Evolutionary conservation across 2,113 vertebrate species (phyloP).

Genomic region (Melanotaenia duboulayi): DNA sequence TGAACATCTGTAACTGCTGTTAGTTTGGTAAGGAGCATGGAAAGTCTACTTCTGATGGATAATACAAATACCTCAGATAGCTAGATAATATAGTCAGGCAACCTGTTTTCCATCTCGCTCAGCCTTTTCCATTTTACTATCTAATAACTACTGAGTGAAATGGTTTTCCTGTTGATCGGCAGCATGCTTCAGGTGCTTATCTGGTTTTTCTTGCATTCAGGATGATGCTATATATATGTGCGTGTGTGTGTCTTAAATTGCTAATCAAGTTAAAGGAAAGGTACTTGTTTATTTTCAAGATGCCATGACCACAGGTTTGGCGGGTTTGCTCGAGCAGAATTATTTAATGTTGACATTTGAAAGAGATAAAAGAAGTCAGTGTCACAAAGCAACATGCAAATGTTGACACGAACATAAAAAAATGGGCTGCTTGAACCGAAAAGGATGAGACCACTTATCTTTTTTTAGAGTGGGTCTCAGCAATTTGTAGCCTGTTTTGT

Average conservation of each 20-base stretch:
- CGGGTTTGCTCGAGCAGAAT: neutral
- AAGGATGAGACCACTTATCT: neutral
- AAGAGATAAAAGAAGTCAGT: too few species aligned
- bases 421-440: slow-evolving; percentile 6
- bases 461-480: slow-evolving; percentile 3
- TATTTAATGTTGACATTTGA: neutral
- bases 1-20: slow-evolving; percentile 23
- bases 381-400: too few species aligned
- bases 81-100: slow-evolving; percentile 20
- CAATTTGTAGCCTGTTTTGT: slow-evolving; percentile 37
- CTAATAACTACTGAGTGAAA: slow-evolving; percentile 6
- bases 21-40: slow-evolving; percentile 1
- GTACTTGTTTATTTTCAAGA: neutral
- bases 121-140: slow-evolving; percentile 14
- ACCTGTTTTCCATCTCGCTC: slow-evolving; percentile 29
- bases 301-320: too few species aligned
- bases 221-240: too few species aligned
- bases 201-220: neutral
- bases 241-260: neutral
- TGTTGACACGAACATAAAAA: slow-evolving; percentile 1
- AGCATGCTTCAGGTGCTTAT: slow-evolving; percentile 1
- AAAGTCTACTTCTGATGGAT: slow-evolving; percentile 21
- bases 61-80: slow-evolving; percentile 34
- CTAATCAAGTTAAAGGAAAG: neutral
- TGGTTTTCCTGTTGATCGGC: slow-evolving; percentile 9